Evolutionary conservation across 2,888 invertebrate genomes (phyloP), one percentile per base, ranked within the genome.

Genomic region (Timema podura): DNA sequence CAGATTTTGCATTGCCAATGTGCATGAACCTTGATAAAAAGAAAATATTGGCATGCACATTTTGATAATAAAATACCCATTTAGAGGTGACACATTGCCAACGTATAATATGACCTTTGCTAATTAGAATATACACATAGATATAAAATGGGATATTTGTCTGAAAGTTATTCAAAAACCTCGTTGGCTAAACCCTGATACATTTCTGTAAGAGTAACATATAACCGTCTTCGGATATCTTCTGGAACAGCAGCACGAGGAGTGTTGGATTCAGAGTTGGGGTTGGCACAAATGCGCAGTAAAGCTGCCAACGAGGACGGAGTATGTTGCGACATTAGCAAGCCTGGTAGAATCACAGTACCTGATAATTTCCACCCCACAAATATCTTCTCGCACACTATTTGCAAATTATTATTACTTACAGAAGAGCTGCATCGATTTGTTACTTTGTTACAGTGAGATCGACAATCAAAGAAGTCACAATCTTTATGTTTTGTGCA

Each of bases 401-500:
- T 85, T 84, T 91, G 87, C 44, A 76, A 76, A 79, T 90, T 90
- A 76, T 88, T 87, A 77, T 89, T 89, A 6, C 82, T 81, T 2
- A 89, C 84, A 0, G 83, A 81, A 64, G 81, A 79, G 67, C 83
- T 81, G 79, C 90, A 90, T 74, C 81, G 83, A 47, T 81, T 80
- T 10, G 81, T 83, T 5, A 80, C 76, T 47, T 78, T 75, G 75
- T 87, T 84, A 77, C 90, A 91, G 71, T 83, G 80, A 0, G 88
- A 87, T 59, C 86, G 81, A 76, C 90, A 90, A 76, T 90, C 89
- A 74, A 86, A 86, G 77, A 86, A 86, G 78, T 88, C 86, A 79
- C 91, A 91, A 76, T 90, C 89, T 65, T 83, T 83, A 77, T 90
- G 86, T 45, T 78, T 79, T 10, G 81, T 79, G 78, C 91, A 91